Conservation (phyloP, 2,888 invertebrate genomes). For the Meghimatium bilineatum region DNA sequence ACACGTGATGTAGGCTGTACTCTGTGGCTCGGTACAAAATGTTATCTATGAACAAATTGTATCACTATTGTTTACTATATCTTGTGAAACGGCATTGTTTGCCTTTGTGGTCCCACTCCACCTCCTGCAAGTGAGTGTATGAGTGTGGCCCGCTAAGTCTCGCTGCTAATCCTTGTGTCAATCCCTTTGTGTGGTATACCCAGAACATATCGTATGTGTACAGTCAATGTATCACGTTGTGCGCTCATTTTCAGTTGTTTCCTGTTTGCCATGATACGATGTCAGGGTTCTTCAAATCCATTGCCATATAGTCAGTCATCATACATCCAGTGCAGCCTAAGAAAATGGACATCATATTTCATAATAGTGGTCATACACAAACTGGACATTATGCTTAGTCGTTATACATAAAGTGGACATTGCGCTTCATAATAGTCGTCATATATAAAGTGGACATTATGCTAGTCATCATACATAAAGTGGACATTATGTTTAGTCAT, state of each 20-base stretch:
- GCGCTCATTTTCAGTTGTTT: neutral
- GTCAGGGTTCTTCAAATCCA: too few species aligned
- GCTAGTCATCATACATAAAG: too few species aligned
- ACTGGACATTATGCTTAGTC: neutral
- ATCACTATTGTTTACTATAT: constrained; percentile 27
- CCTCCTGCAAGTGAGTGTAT: constrained; percentile 30
- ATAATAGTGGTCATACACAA: neutral
- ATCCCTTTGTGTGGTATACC: constrained; percentile 8
- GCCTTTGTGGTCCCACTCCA: constrained; percentile 16
- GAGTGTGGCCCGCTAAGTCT: constrained; percentile 21
- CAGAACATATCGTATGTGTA: neutral
- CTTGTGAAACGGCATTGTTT: constrained; percentile 35
- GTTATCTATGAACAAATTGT: constrained; percentile 19
- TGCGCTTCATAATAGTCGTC: neutral
- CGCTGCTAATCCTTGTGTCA: constrained; percentile 17
- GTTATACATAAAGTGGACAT: too few species aligned
- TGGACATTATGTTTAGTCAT: too few species aligned
- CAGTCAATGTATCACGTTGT: neutral
- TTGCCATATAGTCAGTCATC: too few species aligned
- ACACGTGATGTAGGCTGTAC: neutral
- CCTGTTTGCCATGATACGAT: neutral
- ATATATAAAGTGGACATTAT: too few species aligned
- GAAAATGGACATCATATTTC: too few species aligned
- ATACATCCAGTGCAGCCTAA: too few species aligned
- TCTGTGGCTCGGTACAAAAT: constrained; percentile 34